Conservation (phyloP, 2,113 vertebrate species). For the Orientallactaga bullata region DNA sequence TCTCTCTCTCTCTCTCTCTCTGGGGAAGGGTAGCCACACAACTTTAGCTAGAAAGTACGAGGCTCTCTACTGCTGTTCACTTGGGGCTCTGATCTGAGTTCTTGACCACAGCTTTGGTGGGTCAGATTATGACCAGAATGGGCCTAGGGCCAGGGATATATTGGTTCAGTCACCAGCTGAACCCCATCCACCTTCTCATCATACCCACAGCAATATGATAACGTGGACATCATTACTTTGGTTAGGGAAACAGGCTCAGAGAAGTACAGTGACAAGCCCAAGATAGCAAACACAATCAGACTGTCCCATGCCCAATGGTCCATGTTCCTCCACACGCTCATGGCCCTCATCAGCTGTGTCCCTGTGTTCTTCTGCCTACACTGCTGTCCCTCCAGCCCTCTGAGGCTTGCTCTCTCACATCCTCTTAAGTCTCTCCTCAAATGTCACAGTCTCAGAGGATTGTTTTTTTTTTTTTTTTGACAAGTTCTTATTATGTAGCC, state of each 20-base stretch:
- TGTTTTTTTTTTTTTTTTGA: background rate
- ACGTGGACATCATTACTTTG: background rate
- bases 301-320: background rate
- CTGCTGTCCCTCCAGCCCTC: background rate
- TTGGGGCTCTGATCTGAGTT: background rate
- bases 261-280: background rate
- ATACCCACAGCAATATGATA: background rate
- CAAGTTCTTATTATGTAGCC: background rate
- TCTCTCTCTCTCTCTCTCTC: too few species aligned
- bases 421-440: slow-evolving; percentile 1
- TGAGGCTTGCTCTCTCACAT: background rate
- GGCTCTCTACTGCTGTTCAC: background rate
- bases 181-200: background rate
- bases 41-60: background rate
- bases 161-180: background rate
- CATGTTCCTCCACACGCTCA: background rate
- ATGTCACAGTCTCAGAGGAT: slow-evolving; percentile 18
- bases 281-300: background rate
- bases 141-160: background rate
- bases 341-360: background rate
- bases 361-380: background rate
- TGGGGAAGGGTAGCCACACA: background rate
- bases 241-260: slow-evolving; percentile 12
- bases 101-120: background rate
- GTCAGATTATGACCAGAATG: background rate